Evolutionary conservation across 2,113 vertebrate genomes (phyloP).

Genomic region (Rhodinocichla rosea): DNA sequence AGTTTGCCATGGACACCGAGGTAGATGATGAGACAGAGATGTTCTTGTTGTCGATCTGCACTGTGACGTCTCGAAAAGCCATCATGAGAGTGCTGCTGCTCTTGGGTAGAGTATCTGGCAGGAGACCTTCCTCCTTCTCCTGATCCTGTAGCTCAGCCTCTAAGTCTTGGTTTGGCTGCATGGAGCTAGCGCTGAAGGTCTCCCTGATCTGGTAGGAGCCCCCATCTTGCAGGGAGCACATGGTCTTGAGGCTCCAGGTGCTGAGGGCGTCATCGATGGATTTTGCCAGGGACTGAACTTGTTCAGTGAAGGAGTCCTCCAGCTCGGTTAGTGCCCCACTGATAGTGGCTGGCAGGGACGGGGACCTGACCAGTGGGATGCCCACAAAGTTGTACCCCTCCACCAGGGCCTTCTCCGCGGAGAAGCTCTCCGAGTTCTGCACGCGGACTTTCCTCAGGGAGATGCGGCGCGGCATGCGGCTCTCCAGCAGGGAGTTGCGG

Average conservation of each 20-base stretch:
- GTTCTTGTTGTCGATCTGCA: constrained; percentile 96
- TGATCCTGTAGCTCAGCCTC: constrained; percentile 79
- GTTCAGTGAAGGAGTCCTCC: constrained; percentile 96
- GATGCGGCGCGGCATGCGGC: constrained; percentile 92
- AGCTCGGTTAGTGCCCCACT: constrained; percentile 89
- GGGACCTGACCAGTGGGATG: constrained; percentile 88
- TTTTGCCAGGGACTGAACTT: constrained; percentile 95
- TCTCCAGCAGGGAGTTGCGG: constrained; percentile 94
- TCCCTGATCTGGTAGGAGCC: constrained; percentile 88
- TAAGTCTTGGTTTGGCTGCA: constrained; percentile 65
- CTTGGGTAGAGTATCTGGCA: constrained; percentile 78
- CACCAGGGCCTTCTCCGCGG: constrained; percentile 87
- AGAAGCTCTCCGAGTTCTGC: constrained; percentile 88
- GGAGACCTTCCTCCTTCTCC: constrained; percentile 69
- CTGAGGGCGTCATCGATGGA: constrained; percentile 97
- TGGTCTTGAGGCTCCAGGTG: constrained; percentile 96
- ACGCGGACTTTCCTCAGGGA: constrained; percentile 89
- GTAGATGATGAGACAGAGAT: constrained; percentile 95
- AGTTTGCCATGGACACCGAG: constrained; percentile 87
- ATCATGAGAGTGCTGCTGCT: constrained; percentile 95
- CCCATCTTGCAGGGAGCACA: constrained; percentile 88
- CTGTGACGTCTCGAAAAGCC: constrained; percentile 96
- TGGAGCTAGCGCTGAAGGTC: constrained; percentile 75
- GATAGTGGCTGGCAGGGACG: constrained; percentile 85
- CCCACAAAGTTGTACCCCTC: constrained; percentile 89